These are phyloP conservation scores for Malurus elegans DNA, from an alignment of 2,113 vertebrate species.

Conservation along the genomic window DNA sequence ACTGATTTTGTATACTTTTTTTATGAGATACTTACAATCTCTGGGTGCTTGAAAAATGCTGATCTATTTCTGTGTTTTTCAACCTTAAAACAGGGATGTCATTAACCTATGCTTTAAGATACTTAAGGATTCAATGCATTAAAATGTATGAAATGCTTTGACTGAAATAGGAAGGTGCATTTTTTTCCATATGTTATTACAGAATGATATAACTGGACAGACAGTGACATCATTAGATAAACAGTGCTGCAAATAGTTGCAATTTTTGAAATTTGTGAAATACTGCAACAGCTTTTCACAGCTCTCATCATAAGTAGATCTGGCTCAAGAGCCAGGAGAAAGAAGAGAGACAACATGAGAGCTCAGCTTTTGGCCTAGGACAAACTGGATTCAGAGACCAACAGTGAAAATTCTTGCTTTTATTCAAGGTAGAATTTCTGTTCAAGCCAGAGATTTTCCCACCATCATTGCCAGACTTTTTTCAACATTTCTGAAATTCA, in stretches of 20 bases:
- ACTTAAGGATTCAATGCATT: slow-evolving; percentile 21
- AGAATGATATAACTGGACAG: not conserved
- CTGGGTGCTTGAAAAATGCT: not conserved
- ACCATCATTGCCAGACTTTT: not conserved
- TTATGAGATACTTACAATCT: not conserved
- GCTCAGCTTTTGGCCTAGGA: not conserved
- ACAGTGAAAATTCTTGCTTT: not conserved
- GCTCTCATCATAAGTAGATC: not conserved
- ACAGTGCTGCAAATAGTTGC: not conserved
- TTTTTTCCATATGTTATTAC: not conserved
- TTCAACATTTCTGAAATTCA: not conserved
- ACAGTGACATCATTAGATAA: not conserved
- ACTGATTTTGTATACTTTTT: not conserved
- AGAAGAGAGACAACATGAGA: not conserved
- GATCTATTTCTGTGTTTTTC: slow-evolving; percentile 10
- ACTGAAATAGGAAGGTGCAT: not conserved
- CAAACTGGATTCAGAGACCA: not conserved
- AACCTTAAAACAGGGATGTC: not conserved
- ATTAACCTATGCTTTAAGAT: slow-evolving; percentile 29
- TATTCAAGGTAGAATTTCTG: not conserved
- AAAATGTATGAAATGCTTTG: slow-evolving; percentile 15
- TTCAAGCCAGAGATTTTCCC: not conserved
- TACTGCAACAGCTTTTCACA: not conserved
- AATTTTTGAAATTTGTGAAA: not conserved
- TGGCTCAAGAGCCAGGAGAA: not conserved